Conservation (phyloP, 2,888 invertebrate genomes). For the Cephus nigrinus region DNA sequence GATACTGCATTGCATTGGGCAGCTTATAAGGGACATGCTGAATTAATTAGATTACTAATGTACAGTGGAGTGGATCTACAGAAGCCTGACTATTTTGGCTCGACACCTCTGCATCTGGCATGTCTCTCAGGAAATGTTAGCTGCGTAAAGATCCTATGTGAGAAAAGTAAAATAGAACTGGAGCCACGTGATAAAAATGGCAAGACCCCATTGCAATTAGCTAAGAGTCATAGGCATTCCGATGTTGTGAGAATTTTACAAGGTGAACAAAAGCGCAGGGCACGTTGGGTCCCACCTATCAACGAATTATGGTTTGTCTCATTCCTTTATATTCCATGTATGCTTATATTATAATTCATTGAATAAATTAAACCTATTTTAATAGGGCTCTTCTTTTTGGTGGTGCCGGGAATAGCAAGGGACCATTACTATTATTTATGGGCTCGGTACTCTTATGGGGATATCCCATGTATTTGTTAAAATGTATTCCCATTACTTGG, state of each 20-base stretch:
- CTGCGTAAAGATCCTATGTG: constrained; percentile 88
- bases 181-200: constrained; percentile 91
- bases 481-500: constrained; percentile 93
- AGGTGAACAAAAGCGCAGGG: constrained; percentile 81
- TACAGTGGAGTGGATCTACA: constrained; percentile 92
- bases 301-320: constrained; percentile 81
- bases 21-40: constrained; percentile 91
- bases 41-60: constrained; percentile 86
- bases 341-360: background rate
- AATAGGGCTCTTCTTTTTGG: constrained; percentile 85
- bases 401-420: constrained; percentile 91
- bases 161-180: constrained; percentile 90
- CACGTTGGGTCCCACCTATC: constrained; percentile 88
- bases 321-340: background rate
- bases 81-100: constrained; percentile 92
- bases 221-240: constrained; percentile 87
- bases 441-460: constrained; percentile 90
- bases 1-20: constrained; percentile 96
- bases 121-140: constrained; percentile 89
- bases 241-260: constrained; percentile 86
- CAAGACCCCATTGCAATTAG: constrained; percentile 90
- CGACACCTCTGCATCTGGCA: constrained; percentile 90
- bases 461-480: constrained; percentile 92
- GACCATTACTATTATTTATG: constrained; percentile 86
- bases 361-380: too few species aligned